A percentile compares a stretch with the other conserved stretches of the same genome.
These are phyloP conservation scores for Heteractis magnifica DNA, from an alignment of 92 coral and sea anemone genomes.

Conservation along the genomic window DNA sequence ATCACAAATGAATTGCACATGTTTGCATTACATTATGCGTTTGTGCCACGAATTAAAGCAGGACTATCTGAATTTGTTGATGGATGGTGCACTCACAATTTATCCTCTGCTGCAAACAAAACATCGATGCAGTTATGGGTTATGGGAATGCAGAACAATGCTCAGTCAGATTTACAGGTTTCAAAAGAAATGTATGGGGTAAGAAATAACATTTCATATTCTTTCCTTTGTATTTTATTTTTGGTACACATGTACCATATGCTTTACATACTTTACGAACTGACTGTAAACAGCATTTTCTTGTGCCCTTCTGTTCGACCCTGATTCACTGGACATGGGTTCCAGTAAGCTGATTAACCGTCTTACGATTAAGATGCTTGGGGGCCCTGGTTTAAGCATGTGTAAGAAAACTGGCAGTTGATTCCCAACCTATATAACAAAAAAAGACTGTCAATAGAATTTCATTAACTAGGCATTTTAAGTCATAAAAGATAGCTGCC, in stretches of 20 bases:
- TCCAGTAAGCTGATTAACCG: conserved; percentile 25
- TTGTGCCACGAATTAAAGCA: conserved; percentile 35
- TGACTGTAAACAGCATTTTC: conserved; percentile 39
- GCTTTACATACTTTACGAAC: conserved; percentile 46
- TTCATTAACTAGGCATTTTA: too few species aligned
- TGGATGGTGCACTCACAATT: conserved; percentile 38
- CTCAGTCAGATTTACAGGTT: conserved; percentile 5
- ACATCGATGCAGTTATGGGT: conserved; percentile 44
- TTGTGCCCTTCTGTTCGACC: conserved; percentile 32
- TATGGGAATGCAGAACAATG: conserved; percentile 35
- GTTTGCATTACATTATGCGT: conserved; percentile 43
- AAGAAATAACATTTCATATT: too few species aligned
- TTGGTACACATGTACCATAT: too few species aligned
- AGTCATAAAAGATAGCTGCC: background rate
- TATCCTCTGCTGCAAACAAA: conserved; percentile 38
- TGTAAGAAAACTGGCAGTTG: background rate
- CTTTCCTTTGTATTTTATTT: too few species aligned
- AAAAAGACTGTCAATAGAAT: too few species aligned
- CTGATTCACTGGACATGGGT: conserved; percentile 43
- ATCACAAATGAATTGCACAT: conserved; percentile 45
- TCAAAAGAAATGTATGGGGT: conserved; percentile 24
- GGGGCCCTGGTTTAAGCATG: background rate
- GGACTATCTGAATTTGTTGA: conserved; percentile 25
- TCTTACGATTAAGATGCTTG: background rate
- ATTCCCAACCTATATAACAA: background rate